Base-by-base conservation (phyloP, 2,113 vertebrate genomes). In the Ciconia maguari region DNA sequence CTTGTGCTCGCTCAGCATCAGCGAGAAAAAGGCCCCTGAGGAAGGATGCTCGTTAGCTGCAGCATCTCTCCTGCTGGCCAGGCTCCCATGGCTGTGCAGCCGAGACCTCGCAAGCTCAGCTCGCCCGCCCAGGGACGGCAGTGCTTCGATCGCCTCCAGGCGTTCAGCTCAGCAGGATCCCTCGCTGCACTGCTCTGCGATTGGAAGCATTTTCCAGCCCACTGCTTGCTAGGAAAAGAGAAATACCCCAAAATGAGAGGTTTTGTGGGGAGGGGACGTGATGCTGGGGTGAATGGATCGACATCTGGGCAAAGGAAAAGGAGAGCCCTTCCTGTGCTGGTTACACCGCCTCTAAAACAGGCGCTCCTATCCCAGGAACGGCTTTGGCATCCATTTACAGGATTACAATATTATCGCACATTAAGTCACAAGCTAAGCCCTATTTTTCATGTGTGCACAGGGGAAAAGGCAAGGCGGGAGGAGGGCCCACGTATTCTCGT, bases 301-400 rank as follows among this genome's bases (percentile, higher is more conserved):
- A 26, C 17, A 1, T 13, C n/a, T 25, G 24, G 55, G 57, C 36
- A 55, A 84, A 62, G 38, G 68, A 30, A 91, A 75, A 90, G 49
- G 7, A 44, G 10, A 80, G 1, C 24, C 21, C 42, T 83, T 82
- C 34, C 54, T 0, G 0, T 46, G 13, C 57, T 15, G 7, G 32
- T 75, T 68, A 70, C 75, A 61, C 54, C 58, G 55, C 55, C 64
- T 83, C 92, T 96, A 70, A 85, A 69, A 27, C 30, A 57, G 66
- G 36, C 7, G 4, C 16, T 87, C 62, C 70, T 38, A 48, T 46
- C 78, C 70, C 38, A 55, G 72, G 57, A 75, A 80, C 42, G 72
- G 92, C 65, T 89, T 77, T 89, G 71, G 62, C 44, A 51, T 58
- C 70, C 38, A 13, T 91, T 96, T 93, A 78, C 21, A 93, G 85